A percentile compares a stretch with the other conserved stretches of the same genome.
These are phyloP conservation scores for Chesias legatella DNA, from an alignment of 2,888 invertebrate species.

Conservation along the genomic window DNA sequence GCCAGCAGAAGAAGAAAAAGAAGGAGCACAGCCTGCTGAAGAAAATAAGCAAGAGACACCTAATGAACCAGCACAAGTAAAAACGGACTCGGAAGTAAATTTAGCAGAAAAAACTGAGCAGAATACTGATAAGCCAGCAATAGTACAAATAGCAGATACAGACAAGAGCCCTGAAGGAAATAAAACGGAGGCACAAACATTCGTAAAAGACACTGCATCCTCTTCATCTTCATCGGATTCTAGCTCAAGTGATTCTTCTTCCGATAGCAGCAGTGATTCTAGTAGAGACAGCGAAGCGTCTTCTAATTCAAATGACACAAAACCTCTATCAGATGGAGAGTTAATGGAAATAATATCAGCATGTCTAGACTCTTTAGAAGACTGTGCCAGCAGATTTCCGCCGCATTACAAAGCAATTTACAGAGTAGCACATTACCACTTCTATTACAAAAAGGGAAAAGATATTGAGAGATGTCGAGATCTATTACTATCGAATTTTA, in stretches of 20 bases:
- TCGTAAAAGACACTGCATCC: conserved; percentile 59
- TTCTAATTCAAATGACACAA: conserved; percentile 61
- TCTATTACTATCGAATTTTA: conserved; percentile 85
- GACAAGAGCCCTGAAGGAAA: conserved; percentile 19
- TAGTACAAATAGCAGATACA: conserved; percentile 27
- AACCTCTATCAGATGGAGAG: conserved; percentile 72
- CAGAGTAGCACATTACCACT: conserved; percentile 91
- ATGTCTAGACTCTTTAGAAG: conserved; percentile 89
- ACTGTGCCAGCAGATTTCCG: conserved; percentile 91
- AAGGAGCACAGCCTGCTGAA: conserved; percentile 21
- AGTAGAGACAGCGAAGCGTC: conserved; percentile 76
- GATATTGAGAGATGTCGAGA: conserved; percentile 86
- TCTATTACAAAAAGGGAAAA: conserved; percentile 84
- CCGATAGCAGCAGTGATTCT: conserved; percentile 75
- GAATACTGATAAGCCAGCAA: conserved; percentile 24
- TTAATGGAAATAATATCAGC: conserved; percentile 82
- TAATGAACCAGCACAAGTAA: conserved; percentile 15
- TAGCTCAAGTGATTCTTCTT: conserved; percentile 79
- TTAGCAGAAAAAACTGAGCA: conserved; percentile 2
- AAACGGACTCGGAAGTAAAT: conserved; percentile 11
- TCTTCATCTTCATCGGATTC: conserved; percentile 74
- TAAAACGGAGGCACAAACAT: conserved; percentile 34
- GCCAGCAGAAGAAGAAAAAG: conserved; percentile 22
- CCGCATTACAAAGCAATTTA: conserved; percentile 97
- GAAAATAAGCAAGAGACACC: conserved; percentile 15